Evolutionary conservation across 2,113 vertebrate species (phyloP), one percentile per base, ranked within the genome.

Genomic region (Dicentrarchus labrax): DNA sequence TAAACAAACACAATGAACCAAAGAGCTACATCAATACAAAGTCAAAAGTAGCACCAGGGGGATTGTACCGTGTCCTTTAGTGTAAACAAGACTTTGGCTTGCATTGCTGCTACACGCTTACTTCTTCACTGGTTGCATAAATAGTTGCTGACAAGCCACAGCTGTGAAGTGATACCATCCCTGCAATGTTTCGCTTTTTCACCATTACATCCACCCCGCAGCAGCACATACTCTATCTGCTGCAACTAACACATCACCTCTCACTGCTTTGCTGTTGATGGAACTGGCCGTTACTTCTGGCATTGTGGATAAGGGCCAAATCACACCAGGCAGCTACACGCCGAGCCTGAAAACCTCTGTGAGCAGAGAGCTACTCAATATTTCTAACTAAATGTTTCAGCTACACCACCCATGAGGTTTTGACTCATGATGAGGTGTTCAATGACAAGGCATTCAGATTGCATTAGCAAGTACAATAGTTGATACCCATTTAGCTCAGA

Each of bases 121-220:
- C 74, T 82, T 89, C 75, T 50, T 67, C 62, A 65, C 59, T 84
- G 80, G 47, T 47, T 86, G 67, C 51, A 78, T 91, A 85, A 91
- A 71, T 80, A 80, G 70, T 73, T 83, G 74, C 76, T 87, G 78
- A 88, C 74, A 82, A 67, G 68, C 75, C 61, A 45, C 90, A 90
- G 85, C 89, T 93, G 90, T 82, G 72, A 88, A 38, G 67, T 53
- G 76, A 85, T 67, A 61, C 59, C 43, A 60, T 78, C 72, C 76
- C 65, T 82, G 24, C 64, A 65, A 30, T 75, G 80, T 67, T 82
- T 78, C 22, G 59, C 69, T 73, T 48, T 54, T 53, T 60, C 56
- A 24, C 22, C 57, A 66, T 71, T 41, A 22, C 30, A 73, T 72
- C 51, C 38, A 56, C 85, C 36, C 50, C 47, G 62, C 50, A 72